Base-by-base conservation (phyloP, 2,113 vertebrate species). In the Embiotoca jacksoni region DNA sequence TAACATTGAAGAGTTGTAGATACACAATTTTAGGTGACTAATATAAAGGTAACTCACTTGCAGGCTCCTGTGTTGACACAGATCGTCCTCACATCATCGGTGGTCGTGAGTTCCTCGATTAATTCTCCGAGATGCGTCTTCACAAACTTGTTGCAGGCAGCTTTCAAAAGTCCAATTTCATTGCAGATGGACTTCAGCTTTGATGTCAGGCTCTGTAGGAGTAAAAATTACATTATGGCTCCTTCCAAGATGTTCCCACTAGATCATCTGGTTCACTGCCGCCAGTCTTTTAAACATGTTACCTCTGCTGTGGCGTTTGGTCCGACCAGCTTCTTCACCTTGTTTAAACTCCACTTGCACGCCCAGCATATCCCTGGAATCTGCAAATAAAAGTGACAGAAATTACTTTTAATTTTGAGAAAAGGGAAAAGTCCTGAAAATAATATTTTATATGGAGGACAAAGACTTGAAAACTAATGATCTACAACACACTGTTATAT, bases 61-160 rank as follows among this genome's bases (percentile, higher is more conserved):
- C 93, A 94, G 62, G 90, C 72, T 60, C 33, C 6, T 0, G 6
- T 0, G 16, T 90, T 89, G 47, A 75, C 52, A 7, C 94, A 94
- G 72, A 92, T 92, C 0, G 88, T 93, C 32, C 9, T 74, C 59
- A 92, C 80, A 0, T 85, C 63, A 6, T 93, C 92, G 0, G 70
- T 75, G 6, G 92, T 93, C 0, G 87, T 82, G 35, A 93, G 79
- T 57, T 93, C 91, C 67, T 93, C 88, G 0, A 90, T 3, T 3
- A 94, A 50, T 0, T n/a, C 13, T 0, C 1, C 23, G 0, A 83
- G 31, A 72, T 85, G 50, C 0, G 0, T 14, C 0, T 33, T 49
- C 5, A 93, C 62, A 54, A 93, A 78, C 3, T 49, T 76, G 11
- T 0, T 55, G 59, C 94, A 94, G 0, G 37, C 0, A 2, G 30